Evolutionary conservation across 1,140 invertebrate species (phyloP), one percentile per base, ranked within the genome.

Genomic region (Cephus cinctus): DNA sequence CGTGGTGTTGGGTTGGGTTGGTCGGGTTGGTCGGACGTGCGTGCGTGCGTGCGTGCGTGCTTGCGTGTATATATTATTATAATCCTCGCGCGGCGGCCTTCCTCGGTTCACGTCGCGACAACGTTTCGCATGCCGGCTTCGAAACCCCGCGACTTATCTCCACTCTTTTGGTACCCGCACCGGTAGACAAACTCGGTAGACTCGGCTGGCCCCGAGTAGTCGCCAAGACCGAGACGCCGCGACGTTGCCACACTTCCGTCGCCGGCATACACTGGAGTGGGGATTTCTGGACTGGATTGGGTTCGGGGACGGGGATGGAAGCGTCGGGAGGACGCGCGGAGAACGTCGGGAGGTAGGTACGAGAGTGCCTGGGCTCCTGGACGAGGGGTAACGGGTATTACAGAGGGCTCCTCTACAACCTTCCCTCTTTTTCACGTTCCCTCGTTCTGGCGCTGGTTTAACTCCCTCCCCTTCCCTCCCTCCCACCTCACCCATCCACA

Each of bases 181-280:
- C 71, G 69, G 69, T 69, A 69, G 70, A 71, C 69, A 69, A 72
- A 71, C 71, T 72, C 69, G 69, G 67, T 67, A 67, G 67, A 67
- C 66, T 70, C 67, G 63, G 63, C 65, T 63, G 60, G 63, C 61
- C 65, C 63, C 67, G 65, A 63, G 65, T 63, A 65, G 57, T 63
- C 57, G 68, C 65, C 65, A 64, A 67, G 67, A 66, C 67, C 65
- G 64, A 70, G 69, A 66, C 67, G 67, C 63, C 63, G 63, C 68
- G 54, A 57, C 57, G 68, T 71, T 71, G 68, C 68, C 68, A 65
- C 60, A 63, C 63, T 67, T 69, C 54, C 45, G 54, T 45, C 48
- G 51, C 57, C 41, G 50, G 47, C 44, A 15, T 36, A 18, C 43
- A 43, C 49, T 36, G 52, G 43, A 58, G 63, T 57, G 67, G 65